A percentile compares a stretch with the other conserved stretches of the same genome.
These are phyloP conservation scores for Parapsyche elsis DNA, from an alignment of 1,140 invertebrate genomes.

Conservation along the genomic window DNA sequence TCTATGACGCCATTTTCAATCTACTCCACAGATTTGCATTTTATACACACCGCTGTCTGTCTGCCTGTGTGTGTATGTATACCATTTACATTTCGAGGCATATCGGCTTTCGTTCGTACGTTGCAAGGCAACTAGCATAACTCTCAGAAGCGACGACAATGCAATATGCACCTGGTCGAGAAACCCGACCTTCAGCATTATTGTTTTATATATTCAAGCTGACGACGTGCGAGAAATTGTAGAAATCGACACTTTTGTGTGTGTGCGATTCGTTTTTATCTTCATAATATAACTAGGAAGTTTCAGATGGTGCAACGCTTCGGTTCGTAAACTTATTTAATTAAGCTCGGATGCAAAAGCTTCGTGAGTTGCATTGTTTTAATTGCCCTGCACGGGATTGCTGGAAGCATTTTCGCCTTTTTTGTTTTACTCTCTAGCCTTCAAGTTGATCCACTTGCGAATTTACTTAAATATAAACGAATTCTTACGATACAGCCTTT, in stretches of 20 bases:
- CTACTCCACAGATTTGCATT: slow-evolving; percentile 11
- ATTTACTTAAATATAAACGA: no score
- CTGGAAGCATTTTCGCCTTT: not conserved
- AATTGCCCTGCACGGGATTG: slow-evolving; percentile 17
- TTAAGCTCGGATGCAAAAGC: slow-evolving; percentile 13
- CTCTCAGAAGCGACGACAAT: not conserved
- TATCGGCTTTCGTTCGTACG: not conserved
- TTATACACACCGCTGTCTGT: not conserved
- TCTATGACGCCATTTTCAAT: slow-evolving; percentile 27
- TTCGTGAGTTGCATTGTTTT: slow-evolving; percentile 27
- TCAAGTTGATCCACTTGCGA: no score
- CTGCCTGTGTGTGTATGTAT: not conserved
- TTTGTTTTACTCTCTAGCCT: not conserved
- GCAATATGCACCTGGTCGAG: no score
- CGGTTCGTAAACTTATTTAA: slow-evolving; percentile 21
- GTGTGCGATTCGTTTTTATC: not conserved
- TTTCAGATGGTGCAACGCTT: not conserved
- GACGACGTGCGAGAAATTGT: not conserved
- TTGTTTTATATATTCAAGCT: not conserved
- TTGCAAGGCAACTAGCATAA: not conserved
- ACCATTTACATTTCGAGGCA: not conserved
- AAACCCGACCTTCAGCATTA: not conserved
- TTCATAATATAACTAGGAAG: not conserved
- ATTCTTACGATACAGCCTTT: no score
- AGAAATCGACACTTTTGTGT: not conserved